A percentile compares a stretch with the other conserved stretches of the same genome.
These are phyloP conservation scores for Heliconius cydno DNA, from an alignment of 2,888 invertebrate genomes.

Conservation along the genomic window DNA sequence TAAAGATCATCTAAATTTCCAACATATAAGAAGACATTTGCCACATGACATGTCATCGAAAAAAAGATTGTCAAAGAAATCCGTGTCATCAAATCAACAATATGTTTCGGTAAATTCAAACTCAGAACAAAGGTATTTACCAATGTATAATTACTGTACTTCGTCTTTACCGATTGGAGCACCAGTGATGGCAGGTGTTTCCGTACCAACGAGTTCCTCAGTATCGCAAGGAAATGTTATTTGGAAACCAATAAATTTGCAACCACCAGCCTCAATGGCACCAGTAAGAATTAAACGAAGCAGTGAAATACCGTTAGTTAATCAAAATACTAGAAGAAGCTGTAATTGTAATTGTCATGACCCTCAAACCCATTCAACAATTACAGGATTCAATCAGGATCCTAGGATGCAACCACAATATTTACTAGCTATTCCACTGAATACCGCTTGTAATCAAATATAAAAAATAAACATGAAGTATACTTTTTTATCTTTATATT, in stretches of 20 bases:
- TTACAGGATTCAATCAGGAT: slow-evolving; percentile 43
- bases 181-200: slow-evolving; percentile 29
- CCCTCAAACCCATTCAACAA: slow-evolving; percentile 27
- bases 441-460: slow-evolving; percentile 43
- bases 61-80: slow-evolving; percentile 14
- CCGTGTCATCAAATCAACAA: slow-evolving; percentile 24
- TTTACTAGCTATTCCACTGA: slow-evolving; percentile 59
- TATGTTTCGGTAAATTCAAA: slow-evolving; percentile 26
- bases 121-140: slow-evolving; percentile 41
- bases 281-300: slow-evolving; percentile 43
- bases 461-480: neutral
- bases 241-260: slow-evolving; percentile 62
- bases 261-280: slow-evolving; percentile 50
- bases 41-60: slow-evolving; percentile 55
- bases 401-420: slow-evolving; percentile 56
- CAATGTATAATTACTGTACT: slow-evolving; percentile 50
- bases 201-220: slow-evolving; percentile 38
- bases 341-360: slow-evolving; percentile 65
- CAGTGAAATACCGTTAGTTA: slow-evolving; percentile 33
- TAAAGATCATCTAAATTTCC: neutral
- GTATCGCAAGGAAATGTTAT: slow-evolving; percentile 54
- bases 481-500: neutral
- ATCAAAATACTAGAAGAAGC: slow-evolving; percentile 43
- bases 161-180: slow-evolving; percentile 47
- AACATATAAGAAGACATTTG: slow-evolving; percentile 28